Percentiles rank a stretch among this genome's conserved stretches.
Evolutionary conservation across 1,140 invertebrate genomes (phyloP).

Genomic region (Amyelois transitella): DNA sequence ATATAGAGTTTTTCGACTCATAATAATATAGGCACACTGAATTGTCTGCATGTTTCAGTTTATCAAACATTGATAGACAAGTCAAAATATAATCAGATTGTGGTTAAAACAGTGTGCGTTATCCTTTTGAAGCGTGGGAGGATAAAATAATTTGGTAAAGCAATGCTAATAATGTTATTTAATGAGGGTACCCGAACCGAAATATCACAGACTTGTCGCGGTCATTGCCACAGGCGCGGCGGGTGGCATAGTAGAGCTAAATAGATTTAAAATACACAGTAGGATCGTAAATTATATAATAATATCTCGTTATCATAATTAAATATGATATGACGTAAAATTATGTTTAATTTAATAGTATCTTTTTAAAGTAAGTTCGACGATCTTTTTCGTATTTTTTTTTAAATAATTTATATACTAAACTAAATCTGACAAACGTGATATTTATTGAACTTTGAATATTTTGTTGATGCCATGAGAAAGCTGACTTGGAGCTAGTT

Average conservation of each 20-base stretch:
- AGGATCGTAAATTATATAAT: constrained; percentile 1
- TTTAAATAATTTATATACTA: too few species aligned
- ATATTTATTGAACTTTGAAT: neutral
- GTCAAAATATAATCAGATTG: too few species aligned
- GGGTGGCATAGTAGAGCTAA: constrained; percentile 6
- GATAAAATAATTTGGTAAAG: neutral
- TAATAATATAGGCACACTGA: too few species aligned
- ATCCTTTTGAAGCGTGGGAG: neutral
- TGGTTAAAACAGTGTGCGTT: too few species aligned
- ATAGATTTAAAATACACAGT: neutral
- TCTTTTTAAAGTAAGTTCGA: too few species aligned
- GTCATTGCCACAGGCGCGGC: constrained; percentile 19
- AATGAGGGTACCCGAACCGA: constrained; percentile 12
- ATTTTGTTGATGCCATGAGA: constrained; percentile 13
- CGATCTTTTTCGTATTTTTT: too few species aligned
- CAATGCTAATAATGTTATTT: neutral
- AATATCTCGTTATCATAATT: constrained; percentile 8
- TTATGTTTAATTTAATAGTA: too few species aligned
- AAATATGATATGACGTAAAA: neutral
- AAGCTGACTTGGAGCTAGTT: constrained; percentile 12
- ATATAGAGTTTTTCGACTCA: too few species aligned
- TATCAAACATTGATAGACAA: too few species aligned
- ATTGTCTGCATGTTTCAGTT: too few species aligned
- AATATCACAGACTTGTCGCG: constrained; percentile 11
- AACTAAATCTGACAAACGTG: neutral